Evolutionary conservation across 2,888 invertebrate genomes (phyloP).

Genomic region (Morinoia aosen): DNA sequence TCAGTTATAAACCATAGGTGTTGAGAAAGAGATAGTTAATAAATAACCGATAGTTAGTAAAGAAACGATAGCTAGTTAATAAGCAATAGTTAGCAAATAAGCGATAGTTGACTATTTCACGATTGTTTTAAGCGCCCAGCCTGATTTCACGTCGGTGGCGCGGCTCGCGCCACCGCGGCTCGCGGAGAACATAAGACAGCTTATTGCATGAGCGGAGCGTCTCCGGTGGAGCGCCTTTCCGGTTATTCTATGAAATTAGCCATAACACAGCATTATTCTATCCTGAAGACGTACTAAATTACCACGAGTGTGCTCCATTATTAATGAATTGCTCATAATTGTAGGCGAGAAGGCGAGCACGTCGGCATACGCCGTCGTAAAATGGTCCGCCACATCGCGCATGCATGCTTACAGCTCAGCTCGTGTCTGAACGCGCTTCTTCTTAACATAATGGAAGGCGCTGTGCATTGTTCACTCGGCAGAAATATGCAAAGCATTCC

Average conservation of each 20-base stretch:
- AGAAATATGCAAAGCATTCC: conserved; percentile 10
- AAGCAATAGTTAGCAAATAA: neutral
- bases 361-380: conserved; percentile 15
- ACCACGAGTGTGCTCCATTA: neutral
- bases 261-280: conserved; percentile 35
- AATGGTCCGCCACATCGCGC: neutral
- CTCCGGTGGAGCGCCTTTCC: neutral
- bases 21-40: no score
- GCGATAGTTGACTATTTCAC: neutral
- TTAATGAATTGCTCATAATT: conserved; percentile 48
- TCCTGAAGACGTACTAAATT: conserved; percentile 42
- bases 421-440: neutral
- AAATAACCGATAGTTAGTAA: no score
- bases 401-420: neutral
- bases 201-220: neutral
- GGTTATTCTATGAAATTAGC: conserved; percentile 15
- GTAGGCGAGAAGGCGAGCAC: neutral
- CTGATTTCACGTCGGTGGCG: neutral
- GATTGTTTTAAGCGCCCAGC: neutral
- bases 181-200: neutral
- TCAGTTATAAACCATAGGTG: no score
- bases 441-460: neutral
- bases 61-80: no score
- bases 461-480: neutral
- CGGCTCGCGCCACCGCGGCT: neutral